A percentile compares a stretch with the other conserved stretches of the same genome.
These are phyloP conservation scores for Turnix velox DNA, from an alignment of 2,113 vertebrate species.

Conservation along the genomic window DNA sequence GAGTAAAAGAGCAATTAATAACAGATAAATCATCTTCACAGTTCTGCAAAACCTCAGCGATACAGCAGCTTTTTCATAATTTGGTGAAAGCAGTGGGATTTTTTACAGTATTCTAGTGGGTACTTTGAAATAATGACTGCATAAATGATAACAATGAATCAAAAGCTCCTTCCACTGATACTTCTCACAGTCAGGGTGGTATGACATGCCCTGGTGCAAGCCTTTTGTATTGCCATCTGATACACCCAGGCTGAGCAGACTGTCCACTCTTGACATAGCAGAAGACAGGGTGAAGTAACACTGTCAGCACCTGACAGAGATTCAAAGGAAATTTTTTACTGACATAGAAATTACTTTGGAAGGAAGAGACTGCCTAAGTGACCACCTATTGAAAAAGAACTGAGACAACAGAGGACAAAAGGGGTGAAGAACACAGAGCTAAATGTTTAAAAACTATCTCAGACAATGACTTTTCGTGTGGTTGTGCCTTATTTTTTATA, in stretches of 20 bases:
- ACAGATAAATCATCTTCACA: neutral
- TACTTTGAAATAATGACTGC: neutral
- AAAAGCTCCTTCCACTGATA: neutral
- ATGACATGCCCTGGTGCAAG: neutral
- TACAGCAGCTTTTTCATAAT: neutral
- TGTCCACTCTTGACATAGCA: neutral
- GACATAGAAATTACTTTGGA: neutral
- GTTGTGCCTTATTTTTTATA: neutral
- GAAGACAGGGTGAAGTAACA: neutral
- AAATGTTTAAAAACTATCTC: neutral
- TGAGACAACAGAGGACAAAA: neutral
- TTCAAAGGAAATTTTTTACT: neutral
- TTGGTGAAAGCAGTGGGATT: neutral
- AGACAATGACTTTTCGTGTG: neutral
- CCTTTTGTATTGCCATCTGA: rapidly evolving
- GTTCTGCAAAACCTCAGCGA: neutral
- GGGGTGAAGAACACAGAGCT: neutral
- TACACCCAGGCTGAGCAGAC: neutral
- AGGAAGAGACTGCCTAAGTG: neutral
- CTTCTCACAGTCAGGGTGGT: neutral
- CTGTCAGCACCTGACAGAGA: neutral
- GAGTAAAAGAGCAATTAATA: neutral
- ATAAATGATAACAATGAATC: neutral
- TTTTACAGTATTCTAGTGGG: neutral
- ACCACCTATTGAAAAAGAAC: neutral